Evolutionary conservation across 2,888 invertebrate genomes (phyloP), one percentile per base, ranked within the genome.

Genomic region (Athalia rosae): DNA sequence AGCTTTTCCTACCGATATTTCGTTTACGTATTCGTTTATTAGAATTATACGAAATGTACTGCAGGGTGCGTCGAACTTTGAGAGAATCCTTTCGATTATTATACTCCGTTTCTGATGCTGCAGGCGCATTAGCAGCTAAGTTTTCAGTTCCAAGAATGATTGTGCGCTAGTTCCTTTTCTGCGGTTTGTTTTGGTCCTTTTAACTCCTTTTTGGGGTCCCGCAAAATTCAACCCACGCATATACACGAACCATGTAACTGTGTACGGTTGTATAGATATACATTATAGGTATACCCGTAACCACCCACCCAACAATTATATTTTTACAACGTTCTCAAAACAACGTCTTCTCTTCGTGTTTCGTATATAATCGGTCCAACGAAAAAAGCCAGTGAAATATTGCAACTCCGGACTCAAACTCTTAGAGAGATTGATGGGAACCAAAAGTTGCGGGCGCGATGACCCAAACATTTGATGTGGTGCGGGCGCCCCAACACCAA

Each of bases 401-500:
- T 76, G 61, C 74, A 77, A 69, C 28, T 28, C 28, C 28, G 28
- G 64, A 69, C 80, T 83, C 78, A 63, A 78, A 62, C 28, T 28
- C 28, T 28, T 28, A 28, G 28, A 78, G 82, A 87, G 85, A 88
- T 88, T 88, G 88, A 88, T 88, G 88, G 88, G 88, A 89, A 88
- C 86, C 82, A 82, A 79, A 79, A 82, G 84, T 85, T 79, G 84
- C 86, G 86, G 86, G 87, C 85, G 87, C 87, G 85, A 85, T 83
- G 86, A 87, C 85, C 86, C 82, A 83, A 61, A 48, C 74, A 74
- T 74, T 74, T 45, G 74, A 74, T 62, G 61, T 50, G 48, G 28
- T 28, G 28, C 28, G 28, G 28, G 41, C 48, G 74, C 58, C 58
- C n/a, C 83, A 83, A 84, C 78, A 80, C 56, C 76, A 76, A 73